These are phyloP conservation scores for Thamnaconus septentrionalis DNA, from an alignment of 2,113 vertebrate species.

Conservation along the genomic window DNA sequence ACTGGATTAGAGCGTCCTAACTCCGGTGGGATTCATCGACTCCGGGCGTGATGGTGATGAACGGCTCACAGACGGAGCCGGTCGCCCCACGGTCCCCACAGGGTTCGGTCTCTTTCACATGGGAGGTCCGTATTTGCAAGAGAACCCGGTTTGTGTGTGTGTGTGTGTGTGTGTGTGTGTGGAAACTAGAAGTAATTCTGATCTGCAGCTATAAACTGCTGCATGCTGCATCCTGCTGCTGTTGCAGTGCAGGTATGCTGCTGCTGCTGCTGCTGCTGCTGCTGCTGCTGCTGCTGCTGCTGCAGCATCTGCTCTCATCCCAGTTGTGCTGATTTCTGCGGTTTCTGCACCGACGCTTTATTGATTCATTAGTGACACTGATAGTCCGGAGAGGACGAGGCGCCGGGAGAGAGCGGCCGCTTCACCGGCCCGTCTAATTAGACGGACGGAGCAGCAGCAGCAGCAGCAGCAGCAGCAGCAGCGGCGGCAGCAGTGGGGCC, in stretches of 20 bases:
- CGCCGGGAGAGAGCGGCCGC: slow-evolving; percentile 22
- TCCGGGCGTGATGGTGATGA: background rate
- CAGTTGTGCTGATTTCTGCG: slow-evolving; percentile 58
- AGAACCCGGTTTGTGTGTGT: too few species aligned
- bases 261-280: background rate
- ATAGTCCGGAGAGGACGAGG: slow-evolving; percentile 35
- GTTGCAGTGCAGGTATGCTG: slow-evolving; percentile 36
- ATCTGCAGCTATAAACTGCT: background rate
- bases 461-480: slow-evolving; percentile 20
- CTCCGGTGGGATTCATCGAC: slow-evolving; percentile 18
- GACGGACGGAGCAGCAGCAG: slow-evolving; percentile 40
- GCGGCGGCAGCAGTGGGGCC: slow-evolving; percentile 12
- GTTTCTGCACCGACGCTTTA: slow-evolving; percentile 51
- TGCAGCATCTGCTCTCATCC: slow-evolving; percentile 12
- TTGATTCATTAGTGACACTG: slow-evolving; percentile 57
- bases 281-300: slow-evolving; percentile 43
- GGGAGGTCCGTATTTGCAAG: too few species aligned
- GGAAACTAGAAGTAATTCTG: too few species aligned
- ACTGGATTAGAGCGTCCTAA: slow-evolving; percentile 16
- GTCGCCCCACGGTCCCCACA: too few species aligned
- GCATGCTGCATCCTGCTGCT: background rate
- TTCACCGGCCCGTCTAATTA: slow-evolving; percentile 49
- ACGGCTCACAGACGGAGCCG: too few species aligned
- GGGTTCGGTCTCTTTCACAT: too few species aligned
- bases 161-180: too few species aligned